Evolutionary conservation across 2,888 invertebrate species (phyloP), one percentile per base, ranked within the genome.

Genomic region (Synanthedon formicaeformis): DNA sequence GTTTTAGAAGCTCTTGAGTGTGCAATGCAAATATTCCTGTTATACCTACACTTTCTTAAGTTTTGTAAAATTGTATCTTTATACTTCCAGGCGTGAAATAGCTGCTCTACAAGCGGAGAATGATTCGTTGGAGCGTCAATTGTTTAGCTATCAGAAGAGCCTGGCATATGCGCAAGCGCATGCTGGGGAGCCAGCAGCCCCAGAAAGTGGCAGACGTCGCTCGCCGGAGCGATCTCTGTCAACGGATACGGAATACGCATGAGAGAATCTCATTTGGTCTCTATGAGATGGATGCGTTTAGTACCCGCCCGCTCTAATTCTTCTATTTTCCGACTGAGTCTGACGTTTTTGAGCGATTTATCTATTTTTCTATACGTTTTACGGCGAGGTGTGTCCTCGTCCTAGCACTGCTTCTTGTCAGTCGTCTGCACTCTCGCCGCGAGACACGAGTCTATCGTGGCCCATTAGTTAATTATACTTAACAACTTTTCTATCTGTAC

Each of bases 131-230:
- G 95, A 95, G 81, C 88, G 94, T 62, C 94, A 95, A 77, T 81
- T 95, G 59, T 93, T 94, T 86, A 93, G 93, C 77, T 94, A 94
- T 74, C 94, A 95, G 80, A 92, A 93, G 78, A 93, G 92, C 69
- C 88, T 94, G 58, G 92, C 93, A 51, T 91, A 90, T 66, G 92
- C 92, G 51, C 92, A 92, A 75, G 91, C 92, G 50, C 89, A 86
- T 68, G 90, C 88, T 58, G 87, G 84, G 58, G 90, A 88, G 67
- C 72, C 71, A 14, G 78, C 23, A 77, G 77, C 56, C 60, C 78
- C 71, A 69, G 85, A 73, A 66, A 64, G 65, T 52, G 65, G 69
- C 53, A 79, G 74, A 63, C 81, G 77, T 40, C 88, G 87, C 58
- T 88, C 89, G 50, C 82, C 89, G 40, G 90, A 90, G 73, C 87